Evolutionary conservation across 2,888 invertebrate species (phyloP).

Genomic region (Horisme vitalbata): DNA sequence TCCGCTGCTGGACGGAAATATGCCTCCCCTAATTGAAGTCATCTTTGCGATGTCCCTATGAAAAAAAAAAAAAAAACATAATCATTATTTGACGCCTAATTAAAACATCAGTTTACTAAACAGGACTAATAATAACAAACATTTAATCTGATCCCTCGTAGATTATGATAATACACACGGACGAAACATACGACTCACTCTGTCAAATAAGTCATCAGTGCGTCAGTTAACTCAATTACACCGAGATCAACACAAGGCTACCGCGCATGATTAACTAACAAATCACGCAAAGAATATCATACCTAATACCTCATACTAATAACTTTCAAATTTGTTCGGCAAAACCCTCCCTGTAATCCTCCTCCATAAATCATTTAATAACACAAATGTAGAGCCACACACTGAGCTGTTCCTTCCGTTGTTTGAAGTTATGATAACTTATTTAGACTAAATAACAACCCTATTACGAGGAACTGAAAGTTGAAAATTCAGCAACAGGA

Average conservation of each 20-base stretch:
- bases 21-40: too few species aligned
- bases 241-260: slow-evolving; percentile 79
- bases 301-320: slow-evolving; percentile 48
- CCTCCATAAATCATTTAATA: slow-evolving; percentile 82
- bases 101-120: slow-evolving; percentile 40
- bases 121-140: slow-evolving; percentile 46
- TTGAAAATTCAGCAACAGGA: slow-evolving; percentile 29
- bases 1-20: too few species aligned
- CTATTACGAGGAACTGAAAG: slow-evolving; percentile 31
- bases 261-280: slow-evolving; percentile 72
- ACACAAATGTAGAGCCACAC: slow-evolving; percentile 81
- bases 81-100: slow-evolving; percentile 33
- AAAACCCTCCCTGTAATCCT: slow-evolving; percentile 63
- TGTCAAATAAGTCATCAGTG: slow-evolving; percentile 81
- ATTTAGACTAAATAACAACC: slow-evolving; percentile 38
- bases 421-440: slow-evolving; percentile 50
- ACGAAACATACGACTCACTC: slow-evolving; percentile 72
- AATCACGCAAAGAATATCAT: slow-evolving; percentile 42
- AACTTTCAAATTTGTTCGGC: slow-evolving; percentile 57
- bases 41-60: background rate
- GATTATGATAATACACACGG: slow-evolving; percentile 59
- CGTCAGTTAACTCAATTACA: slow-evolving; percentile 82
- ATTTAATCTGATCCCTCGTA: slow-evolving; percentile 53
- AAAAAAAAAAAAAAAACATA: too few species aligned
- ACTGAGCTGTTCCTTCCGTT: slow-evolving; percentile 79